These are phyloP conservation scores for Leptodirus hochenwartii DNA, from an alignment of 2,888 invertebrate genomes.

Conservation along the genomic window DNA sequence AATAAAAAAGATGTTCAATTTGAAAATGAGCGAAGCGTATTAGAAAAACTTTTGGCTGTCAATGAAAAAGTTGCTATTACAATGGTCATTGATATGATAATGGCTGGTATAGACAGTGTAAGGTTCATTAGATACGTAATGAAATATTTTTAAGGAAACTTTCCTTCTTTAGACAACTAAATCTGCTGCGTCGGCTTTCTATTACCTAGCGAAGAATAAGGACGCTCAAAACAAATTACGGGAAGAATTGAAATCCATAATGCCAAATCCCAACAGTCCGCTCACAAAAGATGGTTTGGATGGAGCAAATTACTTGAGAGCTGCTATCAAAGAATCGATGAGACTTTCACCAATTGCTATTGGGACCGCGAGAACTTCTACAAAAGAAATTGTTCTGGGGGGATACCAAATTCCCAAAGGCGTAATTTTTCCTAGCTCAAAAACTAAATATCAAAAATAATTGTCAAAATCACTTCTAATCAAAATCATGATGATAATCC, in stretches of 20 bases:
- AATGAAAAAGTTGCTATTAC: slow-evolving; percentile 41
- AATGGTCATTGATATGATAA: slow-evolving; percentile 50
- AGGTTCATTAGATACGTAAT: no score
- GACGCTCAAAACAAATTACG: slow-evolving; percentile 23
- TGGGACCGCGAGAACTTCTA: slow-evolving; percentile 9
- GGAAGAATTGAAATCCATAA: slow-evolving; percentile 19
- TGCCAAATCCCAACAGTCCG: slow-evolving; percentile 14
- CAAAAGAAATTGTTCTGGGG: slow-evolving; percentile 17
- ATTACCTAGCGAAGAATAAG: slow-evolving; percentile 24
- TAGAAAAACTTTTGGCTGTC: slow-evolving; percentile 24
- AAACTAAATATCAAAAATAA: no score
- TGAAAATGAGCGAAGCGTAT: slow-evolving; percentile 1
- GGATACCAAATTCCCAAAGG: slow-evolving; percentile 20
- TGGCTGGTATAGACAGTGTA: slow-evolving; percentile 56
- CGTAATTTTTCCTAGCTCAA: no score
- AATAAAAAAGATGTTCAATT: not conserved
- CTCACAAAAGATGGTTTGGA: slow-evolving; percentile 20
- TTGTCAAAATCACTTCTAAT: no score
- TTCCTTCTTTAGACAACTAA: slow-evolving; percentile 23
- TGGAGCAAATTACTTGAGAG: slow-evolving; percentile 31
- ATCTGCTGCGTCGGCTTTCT: slow-evolving; percentile 22
- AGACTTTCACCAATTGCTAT: slow-evolving; percentile 19
- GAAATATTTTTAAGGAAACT: not conserved
- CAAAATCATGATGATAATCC: no score
- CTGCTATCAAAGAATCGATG: slow-evolving; percentile 40